Base-by-base conservation (phyloP, 2,888 invertebrate species). In the Harpagoxenus sublaevis region DNA sequence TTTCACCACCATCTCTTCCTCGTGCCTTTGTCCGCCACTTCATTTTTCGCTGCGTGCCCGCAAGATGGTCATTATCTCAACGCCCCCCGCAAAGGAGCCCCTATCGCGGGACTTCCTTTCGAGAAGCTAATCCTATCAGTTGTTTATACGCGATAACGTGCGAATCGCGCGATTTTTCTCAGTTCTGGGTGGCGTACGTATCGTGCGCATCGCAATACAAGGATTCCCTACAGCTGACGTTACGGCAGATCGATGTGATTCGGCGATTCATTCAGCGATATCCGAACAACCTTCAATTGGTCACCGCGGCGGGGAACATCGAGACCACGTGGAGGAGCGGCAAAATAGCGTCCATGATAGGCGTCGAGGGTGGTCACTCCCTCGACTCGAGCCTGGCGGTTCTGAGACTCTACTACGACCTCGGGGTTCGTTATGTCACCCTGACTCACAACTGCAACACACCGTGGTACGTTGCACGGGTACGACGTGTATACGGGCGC, bases 171-270 rank as follows among this genome's bases (percentile, higher is more conserved):
- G 39, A 51, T 68, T 77, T 93, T 94, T n/a, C 92, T n/a, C 92
- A 97, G 96, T 96, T 97, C 91, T 97, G 96, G 96, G 96, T 95
- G 0, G 96, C 96, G 1, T 97, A 96, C 89, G 96, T 95, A 0
- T 91, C 92, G 0, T 97, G 97, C 90, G 90, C 91, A 53, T 94
- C 95, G 0, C 96, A 96, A 89, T 95, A 96, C 89, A 95, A 96
- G 88, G 96, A 97, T 92, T 95, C 96, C 0, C 95, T 96, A 5
- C 95, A 96, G 63, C 94, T 95, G 83, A 96, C 96, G 0, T 89
- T 97, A 65, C 96, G 96, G 73, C 97, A 97, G 93, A 96, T 96
- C 83, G 97, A 97, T 92, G 95, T 96, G 42, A 97, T 97, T 87
- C 96, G 96, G 89, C 94, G 96, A 83, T 94, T 96, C 55, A 94